These are phyloP conservation scores for Sceliomorpha sp. DNA, from an alignment of 2,888 invertebrate genomes.

Conservation along the genomic window DNA sequence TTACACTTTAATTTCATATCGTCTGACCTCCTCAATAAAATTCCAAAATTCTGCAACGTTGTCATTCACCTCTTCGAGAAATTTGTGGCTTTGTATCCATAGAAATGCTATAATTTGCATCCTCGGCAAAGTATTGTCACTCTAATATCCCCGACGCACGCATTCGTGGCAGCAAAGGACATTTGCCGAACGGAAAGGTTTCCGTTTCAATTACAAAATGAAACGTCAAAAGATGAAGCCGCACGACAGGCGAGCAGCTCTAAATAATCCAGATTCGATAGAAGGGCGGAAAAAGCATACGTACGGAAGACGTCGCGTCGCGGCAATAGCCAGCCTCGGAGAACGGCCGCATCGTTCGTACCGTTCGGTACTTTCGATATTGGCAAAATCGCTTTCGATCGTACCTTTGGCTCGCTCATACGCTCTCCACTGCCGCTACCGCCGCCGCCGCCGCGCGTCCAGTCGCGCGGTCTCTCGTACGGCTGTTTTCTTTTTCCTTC, in stretches of 20 bases:
- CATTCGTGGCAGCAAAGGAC: too few species aligned
- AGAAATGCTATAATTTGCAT: too few species aligned
- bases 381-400: constrained; percentile 66
- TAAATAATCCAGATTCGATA: constrained; percentile 47
- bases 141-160: too few species aligned
- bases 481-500: constrained; percentile 38
- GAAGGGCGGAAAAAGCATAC: constrained; percentile 33
- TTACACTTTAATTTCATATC: too few species aligned
- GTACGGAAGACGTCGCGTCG: constrained; percentile 40
- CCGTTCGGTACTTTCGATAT: constrained; percentile 68
- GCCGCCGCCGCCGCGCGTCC: constrained; percentile 36
- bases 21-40: too few species aligned
- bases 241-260: constrained; percentile 45
- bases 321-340: constrained; percentile 32
- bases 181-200: too few species aligned
- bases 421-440: too few species aligned
- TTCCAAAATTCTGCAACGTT: too few species aligned
- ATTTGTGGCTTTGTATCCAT: too few species aligned
- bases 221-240: constrained; percentile 46
- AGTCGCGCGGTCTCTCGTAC: constrained; percentile 38
- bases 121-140: too few species aligned
- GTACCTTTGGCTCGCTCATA: constrained; percentile 41
- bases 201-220: constrained; percentile 48
- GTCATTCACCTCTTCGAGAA: too few species aligned
- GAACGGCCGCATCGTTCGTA: constrained; percentile 30